Base-by-base conservation (phyloP, 2,888 invertebrate genomes). In the Gryllus longicercus region DNA sequence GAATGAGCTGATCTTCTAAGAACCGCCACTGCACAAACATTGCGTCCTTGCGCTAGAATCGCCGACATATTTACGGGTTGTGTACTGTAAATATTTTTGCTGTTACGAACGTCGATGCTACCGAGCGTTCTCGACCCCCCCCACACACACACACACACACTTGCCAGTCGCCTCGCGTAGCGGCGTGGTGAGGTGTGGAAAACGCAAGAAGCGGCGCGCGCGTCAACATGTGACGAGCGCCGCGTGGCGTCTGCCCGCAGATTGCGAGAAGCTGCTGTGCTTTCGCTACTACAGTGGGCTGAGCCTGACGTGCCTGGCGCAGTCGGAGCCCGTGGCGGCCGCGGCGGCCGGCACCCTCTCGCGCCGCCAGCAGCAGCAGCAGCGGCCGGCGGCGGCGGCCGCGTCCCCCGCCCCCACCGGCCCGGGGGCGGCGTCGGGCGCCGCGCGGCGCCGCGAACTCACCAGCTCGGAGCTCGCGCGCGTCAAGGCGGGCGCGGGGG, bases 281-380 rank as follows among this genome's bases (percentile, higher is more conserved):
- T 92, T 93, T 86, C 92, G 92, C 79, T 93, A 92, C 87, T 92
- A 92, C 88, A 91, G 91, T 87, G 91, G 91, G 83, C 88, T 91
- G 81, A 90, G 89, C 82, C 89, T 92, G 84, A 91, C 92, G 84
- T 92, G 91, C 85, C 88, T 91, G 83, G 92, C 92, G 82, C 91
- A 92, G 86, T 90, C 92, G 14, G 89, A 91, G 82, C 91, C 91
- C 81, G 88, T 91, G 82, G 90, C 89, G 90, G 51, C 80, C 23
- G 25, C 80, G n/a, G 3, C 63, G 63, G 18, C 63, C 14, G 63
- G 16, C 18, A 18, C 18, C 63, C 16, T 18, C 76, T 90, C 83
- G 90, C 90, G 83, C 90, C 90, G 83, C 88, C 89, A 79, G 89
- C 87, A 16, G 84, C 90, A 87, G 82, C 88, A 88, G 84, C 89